phyloP scores from a whole-genome alignment of 2,888 invertebrate genomes.

The Suillia variegata region DNA sequence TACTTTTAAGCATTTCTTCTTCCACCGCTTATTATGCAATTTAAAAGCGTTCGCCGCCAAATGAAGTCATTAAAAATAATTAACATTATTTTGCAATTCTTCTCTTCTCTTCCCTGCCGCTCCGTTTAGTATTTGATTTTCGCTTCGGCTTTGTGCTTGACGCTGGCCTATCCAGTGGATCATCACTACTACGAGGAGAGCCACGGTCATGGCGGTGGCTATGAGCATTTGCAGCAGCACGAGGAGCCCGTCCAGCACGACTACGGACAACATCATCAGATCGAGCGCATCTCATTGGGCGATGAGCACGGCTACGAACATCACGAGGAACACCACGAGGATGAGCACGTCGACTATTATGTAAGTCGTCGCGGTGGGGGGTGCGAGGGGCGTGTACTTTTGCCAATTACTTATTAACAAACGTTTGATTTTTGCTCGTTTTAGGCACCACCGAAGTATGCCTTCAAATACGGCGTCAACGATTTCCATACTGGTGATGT shows the following conservation, averaged over 20 bases:
- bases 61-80: too few species aligned
- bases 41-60: too few species aligned
- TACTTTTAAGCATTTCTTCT: too few species aligned
- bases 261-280: constrained; percentile 50
- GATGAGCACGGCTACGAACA: constrained; percentile 48
- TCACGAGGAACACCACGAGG: constrained; percentile 54
- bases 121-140: constrained; percentile 59
- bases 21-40: too few species aligned
- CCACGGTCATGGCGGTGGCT: constrained; percentile 43
- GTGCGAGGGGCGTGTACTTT: not conserved
- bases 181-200: constrained; percentile 54
- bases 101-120: too few species aligned
- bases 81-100: too few species aligned
- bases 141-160: constrained; percentile 56
- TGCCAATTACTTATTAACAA: too few species aligned
- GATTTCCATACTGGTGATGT: constrained; percentile 67
- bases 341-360: constrained; percentile 70
- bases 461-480: constrained; percentile 65
- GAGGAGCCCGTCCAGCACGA: constrained; percentile 42
- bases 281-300: constrained; percentile 53
- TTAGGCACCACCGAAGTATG: constrained; percentile 69
- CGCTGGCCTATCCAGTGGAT: constrained; percentile 59
- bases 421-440: constrained; percentile 10
- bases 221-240: constrained; percentile 50
- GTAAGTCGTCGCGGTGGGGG: constrained; percentile 62